Evolutionary conservation across 2,888 invertebrate species (phyloP).

Genomic region (Liopterus haemorrhoidalis): DNA sequence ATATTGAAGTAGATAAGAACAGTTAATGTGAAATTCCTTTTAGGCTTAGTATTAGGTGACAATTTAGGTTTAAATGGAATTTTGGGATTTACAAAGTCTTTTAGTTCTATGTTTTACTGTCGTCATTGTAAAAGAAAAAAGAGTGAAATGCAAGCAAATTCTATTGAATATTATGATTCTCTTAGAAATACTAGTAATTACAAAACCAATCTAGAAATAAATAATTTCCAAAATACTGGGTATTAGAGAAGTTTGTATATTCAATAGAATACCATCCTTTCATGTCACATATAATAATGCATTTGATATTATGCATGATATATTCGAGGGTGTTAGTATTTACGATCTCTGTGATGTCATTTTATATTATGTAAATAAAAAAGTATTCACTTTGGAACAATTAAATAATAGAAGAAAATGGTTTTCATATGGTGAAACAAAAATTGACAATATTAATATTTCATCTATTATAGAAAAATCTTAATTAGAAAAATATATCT

Average conservation of each 20-base stretch:
- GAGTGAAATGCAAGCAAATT: constrained; percentile 22
- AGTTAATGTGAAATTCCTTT: constrained; percentile 28
- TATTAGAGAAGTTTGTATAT: too few species aligned
- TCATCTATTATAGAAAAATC: constrained; percentile 5
- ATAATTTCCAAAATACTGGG: constrained; percentile 27
- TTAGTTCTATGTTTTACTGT: constrained; percentile 29
- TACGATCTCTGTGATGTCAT: constrained; percentile 28
- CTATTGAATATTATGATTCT: constrained; percentile 16
- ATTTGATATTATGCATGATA: constrained; percentile 35
- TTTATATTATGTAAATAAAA: constrained; percentile 22
- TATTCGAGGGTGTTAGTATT: constrained; percentile 29
- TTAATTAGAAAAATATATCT: constrained; percentile 3
- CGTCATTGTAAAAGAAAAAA: constrained; percentile 27
- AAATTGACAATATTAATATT: not conserved
- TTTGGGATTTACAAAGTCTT: constrained; percentile 27
- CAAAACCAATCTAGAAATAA: constrained; percentile 15
- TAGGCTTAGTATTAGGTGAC: constrained; percentile 31
- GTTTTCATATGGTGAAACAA: constrained; percentile 25
- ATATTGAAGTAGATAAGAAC: constrained; percentile 1
- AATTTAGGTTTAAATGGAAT: constrained; percentile 31
- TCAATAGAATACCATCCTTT: too few species aligned
- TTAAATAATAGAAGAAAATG: constrained; percentile 27
- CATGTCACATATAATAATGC: too few species aligned
- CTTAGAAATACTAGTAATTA: constrained; percentile 26
- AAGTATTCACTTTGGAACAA: constrained; percentile 23